These are phyloP conservation scores for Tadarida brasiliensis DNA, from an alignment of 2,797 vertebrate species.

Conservation along the genomic window DNA sequence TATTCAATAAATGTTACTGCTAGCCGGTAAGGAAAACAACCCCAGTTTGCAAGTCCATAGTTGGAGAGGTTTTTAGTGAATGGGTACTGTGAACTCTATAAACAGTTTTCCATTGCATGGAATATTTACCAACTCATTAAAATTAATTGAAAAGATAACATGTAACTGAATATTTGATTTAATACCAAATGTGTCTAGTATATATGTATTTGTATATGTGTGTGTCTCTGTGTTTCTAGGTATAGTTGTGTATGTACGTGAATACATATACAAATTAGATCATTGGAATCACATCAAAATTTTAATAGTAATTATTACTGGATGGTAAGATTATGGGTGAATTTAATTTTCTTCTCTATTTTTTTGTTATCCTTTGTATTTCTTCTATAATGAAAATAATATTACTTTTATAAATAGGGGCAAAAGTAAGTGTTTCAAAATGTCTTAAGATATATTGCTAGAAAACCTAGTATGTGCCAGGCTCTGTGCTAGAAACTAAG, in stretches of 20 bases:
- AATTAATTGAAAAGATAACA: conserved; percentile 3
- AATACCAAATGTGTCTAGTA: background rate
- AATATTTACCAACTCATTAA: background rate
- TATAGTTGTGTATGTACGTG: background rate
- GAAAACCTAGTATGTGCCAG: background rate
- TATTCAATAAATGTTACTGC: background rate
- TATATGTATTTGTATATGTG: background rate
- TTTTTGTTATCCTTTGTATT: background rate
- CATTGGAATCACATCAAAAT: background rate
- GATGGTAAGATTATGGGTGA: background rate
- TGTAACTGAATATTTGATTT: conserved; percentile 1
- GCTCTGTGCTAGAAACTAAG: background rate
- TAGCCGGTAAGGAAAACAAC: background rate
- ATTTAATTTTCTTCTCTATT: conserved; percentile 11
- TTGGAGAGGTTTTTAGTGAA: background rate
- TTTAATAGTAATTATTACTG: background rate
- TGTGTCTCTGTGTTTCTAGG: background rate
- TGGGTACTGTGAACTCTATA: background rate
- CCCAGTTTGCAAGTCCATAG: background rate
- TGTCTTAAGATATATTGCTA: background rate
- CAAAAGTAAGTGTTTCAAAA: conserved; percentile 3
- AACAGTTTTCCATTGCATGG: background rate
- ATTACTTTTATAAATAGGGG: conserved; percentile 7
- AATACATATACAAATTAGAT: background rate
- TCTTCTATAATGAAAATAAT: background rate